phyloP scores from a whole-genome alignment of 30 jellyfish, hydroid and myxozoan species.

The Morbakka virulenta region DNA sequence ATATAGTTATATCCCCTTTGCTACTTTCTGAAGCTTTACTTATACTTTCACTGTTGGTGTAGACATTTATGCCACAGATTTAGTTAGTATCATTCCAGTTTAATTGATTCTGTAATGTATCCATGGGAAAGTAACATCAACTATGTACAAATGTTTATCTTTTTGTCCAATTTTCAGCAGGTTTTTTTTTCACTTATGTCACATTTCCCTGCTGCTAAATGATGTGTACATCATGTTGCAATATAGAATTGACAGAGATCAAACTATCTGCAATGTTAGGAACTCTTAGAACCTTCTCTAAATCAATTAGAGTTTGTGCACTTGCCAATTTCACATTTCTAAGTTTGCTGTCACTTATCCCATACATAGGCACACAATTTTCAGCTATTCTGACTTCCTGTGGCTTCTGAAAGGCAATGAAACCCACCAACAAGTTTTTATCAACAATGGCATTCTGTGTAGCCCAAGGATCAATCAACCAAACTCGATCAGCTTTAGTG shows the following conservation, averaged over 20 bases:
- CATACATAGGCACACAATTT: not conserved
- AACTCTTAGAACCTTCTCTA: constrained; percentile 24
- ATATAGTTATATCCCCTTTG: constrained; percentile 2
- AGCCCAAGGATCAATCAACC: not conserved
- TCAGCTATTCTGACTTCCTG: not conserved
- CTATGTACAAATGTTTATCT: constrained; percentile 9
- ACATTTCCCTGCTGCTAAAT: constrained; percentile 10
- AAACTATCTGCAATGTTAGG: constrained; percentile 27
- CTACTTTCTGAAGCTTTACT: constrained; percentile 16
- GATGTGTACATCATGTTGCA: constrained; percentile 33
- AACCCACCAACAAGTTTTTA: not conserved
- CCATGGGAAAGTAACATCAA: constrained; percentile 22
- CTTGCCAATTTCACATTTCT: not conserved
- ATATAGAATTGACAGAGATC: constrained; percentile 17
- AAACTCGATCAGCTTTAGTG: not conserved
- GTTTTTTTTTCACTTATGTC: not conserved
- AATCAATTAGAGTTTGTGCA: not conserved
- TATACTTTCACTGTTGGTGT: constrained; percentile 18
- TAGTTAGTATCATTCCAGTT: constrained; percentile 5
- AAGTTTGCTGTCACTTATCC: not conserved
- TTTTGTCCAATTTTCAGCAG: constrained; percentile 19
- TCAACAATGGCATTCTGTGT: not conserved
- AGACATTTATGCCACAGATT: constrained; percentile 24
- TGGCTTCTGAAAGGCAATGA: not conserved
- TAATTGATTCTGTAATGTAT: constrained; percentile 5